Conservation (phyloP, 1,140 invertebrate genomes). For the honey bee (Apis mellifera) region Amel_HAv3.1 CM009938.2:889501-890000, state of each 20-base stretch:
- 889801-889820: conserved; percentile 11
- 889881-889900: too few relatives aligned
- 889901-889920: background rate
- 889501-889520: too few relatives aligned
- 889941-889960: background rate
- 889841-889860: background rate
- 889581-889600: background rate
- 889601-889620: conserved; percentile 16
- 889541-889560: too few relatives aligned
- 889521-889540: background rate
- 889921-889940: background rate
- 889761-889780: conserved; percentile 32
- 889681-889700: conserved; percentile 42
- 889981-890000: background rate
- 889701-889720: conserved; percentile 43
- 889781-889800: conserved; percentile 22
- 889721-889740: conserved; percentile 36
- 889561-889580: background rate
- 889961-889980: too few relatives aligned
- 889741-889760: conserved; percentile 42
- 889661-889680: conserved; percentile 18
- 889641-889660: conserved; percentile 37
- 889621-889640: conserved; percentile 20
- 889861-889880: background rate
- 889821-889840: conserved; percentile 7